phyloP scores from a whole-genome alignment of 2,113 vertebrate genomes.

The Parotia lawesii region DNA sequence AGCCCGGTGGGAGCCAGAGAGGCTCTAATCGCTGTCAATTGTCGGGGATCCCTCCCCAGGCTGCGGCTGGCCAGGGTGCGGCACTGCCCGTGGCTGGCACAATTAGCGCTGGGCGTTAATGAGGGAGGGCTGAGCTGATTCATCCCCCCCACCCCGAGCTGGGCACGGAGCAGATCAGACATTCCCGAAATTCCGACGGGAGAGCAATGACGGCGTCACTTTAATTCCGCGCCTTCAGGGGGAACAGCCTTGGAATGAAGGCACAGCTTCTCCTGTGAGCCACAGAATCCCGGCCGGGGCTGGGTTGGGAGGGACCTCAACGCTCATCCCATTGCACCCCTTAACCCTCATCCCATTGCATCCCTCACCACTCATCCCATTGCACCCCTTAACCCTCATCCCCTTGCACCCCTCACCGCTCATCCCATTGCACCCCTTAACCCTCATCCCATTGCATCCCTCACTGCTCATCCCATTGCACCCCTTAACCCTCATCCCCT shows the following conservation, averaged over 20 bases:
- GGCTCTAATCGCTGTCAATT: fast-evolving
- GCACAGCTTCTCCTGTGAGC: too few species aligned
- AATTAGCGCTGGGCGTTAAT: background rate
- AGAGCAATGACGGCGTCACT: too few species aligned
- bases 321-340: background rate
- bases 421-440: background rate
- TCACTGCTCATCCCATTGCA: too few species aligned
- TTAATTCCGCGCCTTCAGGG: fast-evolving
- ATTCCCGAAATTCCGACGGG: fast-evolving
- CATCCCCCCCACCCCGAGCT: too few species aligned
- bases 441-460: too few species aligned
- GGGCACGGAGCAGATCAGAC: background rate
- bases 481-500: too few species aligned
- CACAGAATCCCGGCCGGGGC: fast-evolving
- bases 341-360: too few species aligned
- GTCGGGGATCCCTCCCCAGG: background rate
- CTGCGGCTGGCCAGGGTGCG: fast-evolving
- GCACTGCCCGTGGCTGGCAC: fast-evolving
- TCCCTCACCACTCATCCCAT: too few species aligned
- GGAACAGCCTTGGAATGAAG: background rate
- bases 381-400: too few species aligned
- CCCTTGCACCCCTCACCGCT: background rate
- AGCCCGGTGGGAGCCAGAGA: background rate
- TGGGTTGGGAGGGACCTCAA: background rate
- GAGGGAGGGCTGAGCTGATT: background rate